A percentile compares a stretch with the other conserved stretches of the same genome.
These are phyloP conservation scores for Parapristionchus giblindavisi DNA, from an alignment of 2,888 invertebrate species.

Conservation along the genomic window DNA sequence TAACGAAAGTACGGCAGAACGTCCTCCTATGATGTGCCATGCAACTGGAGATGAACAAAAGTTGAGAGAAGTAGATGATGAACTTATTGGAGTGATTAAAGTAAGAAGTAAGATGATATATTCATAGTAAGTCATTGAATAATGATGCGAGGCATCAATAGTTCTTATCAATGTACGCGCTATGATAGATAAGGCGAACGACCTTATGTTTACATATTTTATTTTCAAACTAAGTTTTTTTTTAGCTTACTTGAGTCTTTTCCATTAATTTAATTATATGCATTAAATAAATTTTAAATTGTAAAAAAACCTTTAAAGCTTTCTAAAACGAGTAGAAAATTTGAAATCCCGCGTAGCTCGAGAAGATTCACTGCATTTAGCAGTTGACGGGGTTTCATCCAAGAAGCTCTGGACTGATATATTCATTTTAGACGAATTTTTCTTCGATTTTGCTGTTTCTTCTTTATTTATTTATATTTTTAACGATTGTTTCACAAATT, in stretches of 20 bases:
- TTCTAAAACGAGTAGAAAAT: background rate
- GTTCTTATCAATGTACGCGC: slow-evolving; percentile 27
- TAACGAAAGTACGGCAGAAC: slow-evolving; percentile 22
- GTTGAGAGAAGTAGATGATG: slow-evolving; percentile 23
- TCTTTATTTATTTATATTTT: background rate
- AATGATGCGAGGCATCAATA: background rate
- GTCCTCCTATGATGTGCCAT: slow-evolving; percentile 32
- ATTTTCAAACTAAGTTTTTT: background rate
- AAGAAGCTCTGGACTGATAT: slow-evolving; percentile 9
- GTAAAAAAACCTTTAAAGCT: background rate
- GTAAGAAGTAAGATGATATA: background rate
- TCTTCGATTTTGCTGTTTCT: background rate
- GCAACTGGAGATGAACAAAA: slow-evolving; percentile 28
- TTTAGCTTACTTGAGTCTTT: background rate
- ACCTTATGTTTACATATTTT: background rate
- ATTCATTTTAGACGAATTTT: slow-evolving; percentile 3
- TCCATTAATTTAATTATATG: background rate
- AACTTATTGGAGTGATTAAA: background rate
- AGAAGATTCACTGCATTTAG: background rate
- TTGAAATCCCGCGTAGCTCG: slow-evolving; percentile 5
- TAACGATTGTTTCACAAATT: slow-evolving; percentile 25
- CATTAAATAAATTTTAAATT: background rate
- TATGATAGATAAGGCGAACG: too few species aligned
- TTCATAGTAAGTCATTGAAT: background rate
- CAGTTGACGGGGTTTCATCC: background rate